phyloP scores from a whole-genome alignment of 2,888 invertebrate genomes.

The Molanna angustata region DNA sequence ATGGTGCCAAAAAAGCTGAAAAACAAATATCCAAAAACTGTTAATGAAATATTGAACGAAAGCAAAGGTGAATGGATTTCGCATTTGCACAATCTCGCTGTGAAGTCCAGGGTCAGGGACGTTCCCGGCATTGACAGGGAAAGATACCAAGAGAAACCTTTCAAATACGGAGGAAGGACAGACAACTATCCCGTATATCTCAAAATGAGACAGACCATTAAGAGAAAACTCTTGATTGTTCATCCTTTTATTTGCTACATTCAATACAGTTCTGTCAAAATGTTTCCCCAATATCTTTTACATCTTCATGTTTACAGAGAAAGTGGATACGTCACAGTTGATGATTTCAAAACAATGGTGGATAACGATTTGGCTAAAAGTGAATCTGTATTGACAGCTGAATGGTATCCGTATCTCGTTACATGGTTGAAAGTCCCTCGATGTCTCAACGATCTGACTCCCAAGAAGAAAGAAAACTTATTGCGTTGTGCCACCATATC shows the following conservation, averaged over 20 bases:
- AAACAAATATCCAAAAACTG: conserved; percentile 53
- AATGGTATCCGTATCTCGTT: conserved; percentile 48
- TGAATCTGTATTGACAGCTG: conserved; percentile 48
- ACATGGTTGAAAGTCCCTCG: conserved; percentile 52
- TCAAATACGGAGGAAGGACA: conserved; percentile 63
- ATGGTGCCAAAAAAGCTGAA: conserved; percentile 57
- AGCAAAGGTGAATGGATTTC: conserved; percentile 58
- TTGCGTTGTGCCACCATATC: conserved; percentile 49
- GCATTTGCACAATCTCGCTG: conserved; percentile 61
- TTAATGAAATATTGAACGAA: conserved; percentile 55
- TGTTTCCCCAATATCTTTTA: conserved; percentile 56
- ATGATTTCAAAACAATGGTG: conserved; percentile 42
- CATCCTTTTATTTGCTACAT: conserved; percentile 63
- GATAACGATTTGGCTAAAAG: conserved; percentile 47
- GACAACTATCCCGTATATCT: conserved; percentile 58
- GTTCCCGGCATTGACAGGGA: conserved; percentile 54
- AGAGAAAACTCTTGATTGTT: conserved; percentile 57
- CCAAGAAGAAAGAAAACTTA: conserved; percentile 44
- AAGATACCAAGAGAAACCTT: conserved; percentile 50
- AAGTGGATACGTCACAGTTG: conserved; percentile 45
- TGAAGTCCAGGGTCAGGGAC: conserved; percentile 61
- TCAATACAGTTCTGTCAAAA: conserved; percentile 51
- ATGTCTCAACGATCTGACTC: conserved; percentile 46
- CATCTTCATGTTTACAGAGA: conserved; percentile 50
- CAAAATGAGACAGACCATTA: conserved; percentile 54